These are phyloP conservation scores for Schizaphis graminum DNA, from an alignment of 2,888 invertebrate species.

Conservation along the genomic window DNA sequence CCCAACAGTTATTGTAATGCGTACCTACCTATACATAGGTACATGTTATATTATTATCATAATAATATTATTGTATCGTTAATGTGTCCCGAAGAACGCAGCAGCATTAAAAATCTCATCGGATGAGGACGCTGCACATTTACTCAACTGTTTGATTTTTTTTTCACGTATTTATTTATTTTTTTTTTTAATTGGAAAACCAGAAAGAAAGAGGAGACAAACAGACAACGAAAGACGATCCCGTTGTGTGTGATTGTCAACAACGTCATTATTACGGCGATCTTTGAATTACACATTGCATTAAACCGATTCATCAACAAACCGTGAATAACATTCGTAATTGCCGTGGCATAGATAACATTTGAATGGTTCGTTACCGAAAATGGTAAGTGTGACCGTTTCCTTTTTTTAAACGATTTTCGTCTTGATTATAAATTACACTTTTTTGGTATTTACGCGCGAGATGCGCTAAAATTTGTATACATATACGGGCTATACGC, in stretches of 20 bases:
- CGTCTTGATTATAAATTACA: conserved; percentile 2
- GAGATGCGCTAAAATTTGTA: background rate
- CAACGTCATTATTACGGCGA: conserved; percentile 33
- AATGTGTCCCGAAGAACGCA: background rate
- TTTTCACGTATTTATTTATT: background rate
- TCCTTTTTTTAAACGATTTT: background rate
- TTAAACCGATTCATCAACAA: conserved; percentile 49
- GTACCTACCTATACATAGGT: background rate
- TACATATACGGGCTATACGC: background rate
- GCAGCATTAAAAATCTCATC: background rate
- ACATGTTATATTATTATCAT: background rate
- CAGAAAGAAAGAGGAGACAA: background rate
- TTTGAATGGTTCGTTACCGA: conserved; percentile 33
- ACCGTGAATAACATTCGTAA: conserved; percentile 43
- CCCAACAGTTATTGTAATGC: background rate
- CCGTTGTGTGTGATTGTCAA: conserved; percentile 34
- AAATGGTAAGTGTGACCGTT: conserved; percentile 32
- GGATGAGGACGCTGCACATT: background rate
- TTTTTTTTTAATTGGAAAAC: conserved; percentile 44
- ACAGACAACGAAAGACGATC: conserved; percentile 7
- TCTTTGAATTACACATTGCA: conserved; percentile 31
- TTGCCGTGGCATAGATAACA: conserved; percentile 44
- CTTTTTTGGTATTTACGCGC: background rate
- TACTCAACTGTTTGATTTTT: background rate
- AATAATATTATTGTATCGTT: background rate